Evolutionary conservation across 2,888 invertebrate genomes (phyloP).

Genomic region (Euplexia lucipara): DNA sequence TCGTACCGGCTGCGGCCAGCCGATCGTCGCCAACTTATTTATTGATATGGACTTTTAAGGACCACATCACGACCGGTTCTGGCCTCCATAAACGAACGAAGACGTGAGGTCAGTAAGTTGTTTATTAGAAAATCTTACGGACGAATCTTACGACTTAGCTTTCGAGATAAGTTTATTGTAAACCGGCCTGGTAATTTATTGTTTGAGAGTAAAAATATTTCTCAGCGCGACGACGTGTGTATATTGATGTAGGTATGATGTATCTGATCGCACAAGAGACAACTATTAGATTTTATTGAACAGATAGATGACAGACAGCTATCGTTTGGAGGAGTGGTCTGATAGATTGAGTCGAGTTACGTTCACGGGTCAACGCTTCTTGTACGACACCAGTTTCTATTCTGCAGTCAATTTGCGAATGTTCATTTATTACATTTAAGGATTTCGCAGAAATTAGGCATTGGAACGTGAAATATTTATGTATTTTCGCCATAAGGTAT

Average conservation of each 20-base stretch:
- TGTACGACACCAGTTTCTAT: conserved; percentile 46
- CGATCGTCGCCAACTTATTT: conserved; percentile 65
- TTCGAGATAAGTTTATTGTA: conserved; percentile 38
- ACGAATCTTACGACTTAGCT: conserved; percentile 50
- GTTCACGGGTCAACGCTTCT: conserved; percentile 59
- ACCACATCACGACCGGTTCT: conserved; percentile 59
- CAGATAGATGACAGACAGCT: conserved; percentile 52
- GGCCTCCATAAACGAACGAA: conserved; percentile 52
- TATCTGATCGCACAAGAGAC: conserved; percentile 36
- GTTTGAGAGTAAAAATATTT: conserved; percentile 24
- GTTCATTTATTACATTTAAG: conserved; percentile 48
- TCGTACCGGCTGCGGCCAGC: conserved; percentile 31
- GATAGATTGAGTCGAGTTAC: conserved; percentile 56
- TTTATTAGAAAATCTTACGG: conserved; percentile 51
- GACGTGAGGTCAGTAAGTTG: conserved; percentile 56
- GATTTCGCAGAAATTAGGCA: conserved; percentile 49
- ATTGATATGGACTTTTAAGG: conserved; percentile 68
- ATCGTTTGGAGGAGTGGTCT: conserved; percentile 56
- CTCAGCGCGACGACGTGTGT: conserved; percentile 16
- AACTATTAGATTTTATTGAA: conserved; percentile 49
- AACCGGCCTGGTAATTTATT: conserved; percentile 31
- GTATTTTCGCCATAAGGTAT: conserved; percentile 40
- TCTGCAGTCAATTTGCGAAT: conserved; percentile 41
- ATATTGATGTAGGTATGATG: conserved; percentile 38
- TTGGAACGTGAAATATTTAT: conserved; percentile 49